phyloP scores from a whole-genome alignment of 2,113 vertebrate genomes.

The Enhydra lutris region DNA sequence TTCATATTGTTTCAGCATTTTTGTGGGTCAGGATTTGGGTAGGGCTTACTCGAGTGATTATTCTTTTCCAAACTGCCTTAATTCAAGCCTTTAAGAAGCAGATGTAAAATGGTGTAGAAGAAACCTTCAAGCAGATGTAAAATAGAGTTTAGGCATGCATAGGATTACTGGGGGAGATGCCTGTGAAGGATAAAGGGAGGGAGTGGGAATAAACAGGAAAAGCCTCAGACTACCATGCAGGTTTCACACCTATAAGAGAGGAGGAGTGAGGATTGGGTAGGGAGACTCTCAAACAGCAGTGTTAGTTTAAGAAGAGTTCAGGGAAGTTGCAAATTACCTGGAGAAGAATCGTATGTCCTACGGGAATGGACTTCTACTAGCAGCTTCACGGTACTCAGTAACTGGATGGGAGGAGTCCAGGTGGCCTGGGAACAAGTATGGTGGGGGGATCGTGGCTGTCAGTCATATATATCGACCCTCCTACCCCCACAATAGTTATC shows the following conservation, averaged over 20 bases:
- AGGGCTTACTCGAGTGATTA: not conserved
- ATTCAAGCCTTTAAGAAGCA: not conserved
- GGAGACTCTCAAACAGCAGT: not conserved
- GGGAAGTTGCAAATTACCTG: not conserved
- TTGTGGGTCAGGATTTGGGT: not conserved
- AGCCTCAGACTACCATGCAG: not conserved
- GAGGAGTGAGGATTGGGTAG: not conserved
- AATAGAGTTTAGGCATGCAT: not conserved
- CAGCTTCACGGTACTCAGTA: not conserved
- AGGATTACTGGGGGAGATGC: not conserved
- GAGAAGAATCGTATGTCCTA: not conserved
- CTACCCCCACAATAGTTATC: rapidly evolving
- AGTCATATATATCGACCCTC: rapidly evolving
- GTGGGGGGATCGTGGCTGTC: rapidly evolving
- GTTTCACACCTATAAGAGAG: rapidly evolving
- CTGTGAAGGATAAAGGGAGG: not conserved
- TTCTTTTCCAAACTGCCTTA: not conserved
- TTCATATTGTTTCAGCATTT: not conserved
- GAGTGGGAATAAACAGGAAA: not conserved
- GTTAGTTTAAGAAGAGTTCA: not conserved
- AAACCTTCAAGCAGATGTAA: not conserved
- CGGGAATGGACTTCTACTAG: not conserved
- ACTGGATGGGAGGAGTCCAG: not conserved
- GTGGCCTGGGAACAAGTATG: no score
- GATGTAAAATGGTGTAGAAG: not conserved